These are phyloP conservation scores for Scrobipalpa costella DNA, from an alignment of 2,888 invertebrate species.

Conservation along the genomic window DNA sequence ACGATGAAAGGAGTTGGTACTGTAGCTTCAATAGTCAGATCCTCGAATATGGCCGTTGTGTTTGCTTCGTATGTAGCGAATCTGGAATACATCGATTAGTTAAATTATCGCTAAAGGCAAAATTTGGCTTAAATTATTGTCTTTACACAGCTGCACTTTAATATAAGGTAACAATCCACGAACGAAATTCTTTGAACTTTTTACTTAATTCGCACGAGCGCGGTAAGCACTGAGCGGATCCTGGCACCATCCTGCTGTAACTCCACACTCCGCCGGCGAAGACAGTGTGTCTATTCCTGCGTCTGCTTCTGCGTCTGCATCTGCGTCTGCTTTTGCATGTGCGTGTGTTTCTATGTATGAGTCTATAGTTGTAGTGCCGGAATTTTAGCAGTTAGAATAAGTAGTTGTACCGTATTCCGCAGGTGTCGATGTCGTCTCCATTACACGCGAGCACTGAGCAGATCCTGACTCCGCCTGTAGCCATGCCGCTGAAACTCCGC, in stretches of 20 bases:
- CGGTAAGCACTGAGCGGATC: constrained; percentile 75
- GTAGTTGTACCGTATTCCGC: constrained; percentile 61
- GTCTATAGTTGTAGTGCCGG: constrained; percentile 72
- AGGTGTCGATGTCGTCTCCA: constrained; percentile 63
- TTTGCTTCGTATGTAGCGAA: constrained; percentile 60
- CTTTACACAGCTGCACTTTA: too few species aligned
- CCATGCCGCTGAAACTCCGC: constrained; percentile 67
- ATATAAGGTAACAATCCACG: too few species aligned
- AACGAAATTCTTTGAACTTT: too few species aligned
- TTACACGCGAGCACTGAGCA: constrained; percentile 79
- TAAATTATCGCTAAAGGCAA: too few species aligned
- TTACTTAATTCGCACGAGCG: too few species aligned
- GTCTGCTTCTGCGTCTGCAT: too few species aligned
- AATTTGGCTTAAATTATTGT: too few species aligned
- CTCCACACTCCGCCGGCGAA: constrained; percentile 78
- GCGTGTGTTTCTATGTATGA: too few species aligned
- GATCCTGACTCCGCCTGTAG: constrained; percentile 70
- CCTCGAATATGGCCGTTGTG: constrained; percentile 69
- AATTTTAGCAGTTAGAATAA: not conserved
- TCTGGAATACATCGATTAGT: constrained; percentile 48
- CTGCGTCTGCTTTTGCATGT: too few species aligned
- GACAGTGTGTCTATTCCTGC: too few species aligned
- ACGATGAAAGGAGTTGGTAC: constrained; percentile 59
- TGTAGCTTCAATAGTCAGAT: constrained; percentile 64
- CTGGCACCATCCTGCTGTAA: constrained; percentile 66